Evolutionary conservation across 2,888 invertebrate species (phyloP), one percentile per base, ranked within the genome.

Genomic region (Calliopum simillimum): DNA sequence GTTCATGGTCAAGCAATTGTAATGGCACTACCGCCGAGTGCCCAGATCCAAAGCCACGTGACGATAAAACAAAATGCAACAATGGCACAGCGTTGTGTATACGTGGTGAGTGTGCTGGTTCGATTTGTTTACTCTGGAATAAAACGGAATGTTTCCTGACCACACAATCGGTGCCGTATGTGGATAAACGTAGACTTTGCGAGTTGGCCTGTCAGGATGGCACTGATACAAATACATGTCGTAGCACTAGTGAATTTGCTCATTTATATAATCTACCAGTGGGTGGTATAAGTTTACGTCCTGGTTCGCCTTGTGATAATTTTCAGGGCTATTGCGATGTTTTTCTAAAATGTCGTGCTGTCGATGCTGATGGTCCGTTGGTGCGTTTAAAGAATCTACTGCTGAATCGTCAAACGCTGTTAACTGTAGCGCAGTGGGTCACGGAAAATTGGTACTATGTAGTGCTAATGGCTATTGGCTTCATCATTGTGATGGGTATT

Each of bases 261-360:
- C 86, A 89, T 12, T 82, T 88, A 25, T 92, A 93, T 25, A 92
- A 92, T 33, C 85, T 96, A 78, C 94, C 94, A 0, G 86, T 87
- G 1, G 94, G 93, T 14, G 96, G 95, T 16, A 95, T 96, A 76
- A 95, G 94, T 78, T 87, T 98, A 74, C 89, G 97, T 64, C 98
- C 98, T 6, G 98, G 99, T 23, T 97, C 98, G 62, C 99, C 99
- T 0, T 99, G 99, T 86, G 98, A 99, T 87, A 98, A 99, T 87
- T 99, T 97, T 89, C 95, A 96, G 91, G 99, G 99, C 66, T 99
- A 99, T 87, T 99, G 99, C 88, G 99, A 99, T 88, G 99, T 99
- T 75, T 99, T 99, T 88, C 92, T 97, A 67, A 98, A 98, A 86
- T 99, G 99, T 85, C 93, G 99, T 76, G 96, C 97, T 1, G 98